Evolutionary conservation across 2,113 vertebrate species (phyloP).

Genomic region (Riparia riparia): DNA sequence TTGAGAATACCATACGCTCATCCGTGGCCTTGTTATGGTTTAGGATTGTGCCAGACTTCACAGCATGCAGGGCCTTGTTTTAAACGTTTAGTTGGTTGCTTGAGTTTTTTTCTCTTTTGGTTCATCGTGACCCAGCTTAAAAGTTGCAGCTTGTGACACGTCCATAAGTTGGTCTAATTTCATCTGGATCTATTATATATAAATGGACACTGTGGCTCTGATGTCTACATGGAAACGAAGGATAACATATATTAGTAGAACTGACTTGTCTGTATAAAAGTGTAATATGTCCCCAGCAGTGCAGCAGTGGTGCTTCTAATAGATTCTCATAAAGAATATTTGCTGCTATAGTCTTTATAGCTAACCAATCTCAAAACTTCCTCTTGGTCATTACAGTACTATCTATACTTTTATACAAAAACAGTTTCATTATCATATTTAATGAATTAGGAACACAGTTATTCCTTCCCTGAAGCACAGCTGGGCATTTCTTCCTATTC

Average conservation of each 20-base stretch:
- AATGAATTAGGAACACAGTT: not conserved
- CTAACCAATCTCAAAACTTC: not conserved
- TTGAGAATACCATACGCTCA: not conserved
- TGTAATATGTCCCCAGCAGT: accelerated
- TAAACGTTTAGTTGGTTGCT: not conserved
- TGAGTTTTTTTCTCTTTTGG: not conserved
- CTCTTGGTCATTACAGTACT: not conserved
- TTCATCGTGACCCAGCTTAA: not conserved
- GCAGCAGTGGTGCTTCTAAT: not conserved
- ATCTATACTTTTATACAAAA: not conserved
- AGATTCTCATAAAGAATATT: not conserved
- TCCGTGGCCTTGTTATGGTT: not conserved
- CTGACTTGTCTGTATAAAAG: not conserved
- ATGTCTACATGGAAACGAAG: not conserved
- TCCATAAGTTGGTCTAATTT: not conserved
- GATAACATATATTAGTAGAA: not conserved
- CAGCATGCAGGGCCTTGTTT: not conserved
- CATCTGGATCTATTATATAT: not conserved
- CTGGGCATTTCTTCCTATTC: not conserved
- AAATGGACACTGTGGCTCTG: not conserved
- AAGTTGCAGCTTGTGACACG: not conserved
- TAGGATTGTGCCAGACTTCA: not conserved
- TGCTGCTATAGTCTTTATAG: not conserved
- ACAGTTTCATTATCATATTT: not conserved
- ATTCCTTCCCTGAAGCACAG: not conserved